phyloP scores from a whole-genome alignment of 2,888 invertebrate genomes.

The Drosophila kanekoi region DNA sequence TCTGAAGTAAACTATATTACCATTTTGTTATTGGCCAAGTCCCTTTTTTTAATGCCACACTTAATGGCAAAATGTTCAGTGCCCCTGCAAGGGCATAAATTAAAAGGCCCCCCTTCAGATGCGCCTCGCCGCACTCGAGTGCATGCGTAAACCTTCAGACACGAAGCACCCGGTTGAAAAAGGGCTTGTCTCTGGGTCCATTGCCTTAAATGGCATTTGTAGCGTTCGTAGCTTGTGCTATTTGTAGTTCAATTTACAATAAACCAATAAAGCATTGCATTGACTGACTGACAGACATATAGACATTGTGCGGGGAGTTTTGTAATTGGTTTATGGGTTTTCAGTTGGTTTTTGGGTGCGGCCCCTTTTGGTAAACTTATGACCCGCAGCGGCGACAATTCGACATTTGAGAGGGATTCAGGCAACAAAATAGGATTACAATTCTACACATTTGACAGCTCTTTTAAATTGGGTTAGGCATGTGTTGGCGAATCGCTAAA shows the following conservation, averaged over 20 bases:
- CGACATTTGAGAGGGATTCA: constrained; percentile 45
- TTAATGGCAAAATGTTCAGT: constrained; percentile 11
- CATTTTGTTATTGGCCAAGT: too few species aligned
- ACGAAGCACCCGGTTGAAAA: constrained; percentile 35
- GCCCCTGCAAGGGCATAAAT: constrained; percentile 39
- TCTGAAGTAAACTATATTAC: too few species aligned
- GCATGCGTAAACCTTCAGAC: constrained; percentile 68
- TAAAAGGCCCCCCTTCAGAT: constrained; percentile 29
- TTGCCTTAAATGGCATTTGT: constrained; percentile 64
- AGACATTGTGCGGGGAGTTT: constrained; percentile 49
- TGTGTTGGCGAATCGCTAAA: constrained; percentile 56
- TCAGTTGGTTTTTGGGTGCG: constrained; percentile 51
- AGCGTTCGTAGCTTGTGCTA: constrained; percentile 45
- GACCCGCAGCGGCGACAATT: constrained; percentile 53
- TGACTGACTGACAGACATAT: constrained; percentile 37
- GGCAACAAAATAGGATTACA: constrained; percentile 67
- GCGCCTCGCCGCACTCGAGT: constrained; percentile 69
- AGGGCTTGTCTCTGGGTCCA: constrained; percentile 67
- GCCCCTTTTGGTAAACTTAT: constrained; percentile 43
- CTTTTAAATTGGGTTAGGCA: constrained; percentile 47
- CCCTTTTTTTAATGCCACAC: neutral
- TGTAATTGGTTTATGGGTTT: constrained; percentile 73
- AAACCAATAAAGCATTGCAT: constrained; percentile 61
- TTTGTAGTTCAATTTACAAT: constrained; percentile 68
- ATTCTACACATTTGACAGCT: constrained; percentile 51